Evolutionary conservation across 2,888 invertebrate genomes (phyloP).

Genomic region (Polietes domitor): DNA sequence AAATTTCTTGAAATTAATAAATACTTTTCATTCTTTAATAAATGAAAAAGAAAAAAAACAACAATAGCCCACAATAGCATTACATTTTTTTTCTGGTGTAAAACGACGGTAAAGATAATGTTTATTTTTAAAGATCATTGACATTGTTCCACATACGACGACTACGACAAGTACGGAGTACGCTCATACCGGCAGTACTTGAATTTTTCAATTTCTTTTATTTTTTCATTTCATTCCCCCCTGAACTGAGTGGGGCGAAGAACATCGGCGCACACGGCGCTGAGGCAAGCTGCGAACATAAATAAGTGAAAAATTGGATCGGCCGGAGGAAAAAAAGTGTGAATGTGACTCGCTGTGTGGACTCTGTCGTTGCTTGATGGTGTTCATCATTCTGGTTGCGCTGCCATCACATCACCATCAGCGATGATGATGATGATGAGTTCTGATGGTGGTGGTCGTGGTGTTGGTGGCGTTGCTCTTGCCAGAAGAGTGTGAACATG

Average conservation of each 20-base stretch:
- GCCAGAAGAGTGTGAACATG: slow-evolving; percentile 5
- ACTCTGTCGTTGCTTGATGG: background rate
- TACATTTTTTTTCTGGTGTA: slow-evolving; percentile 11
- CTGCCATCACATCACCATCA: background rate
- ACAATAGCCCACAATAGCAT: background rate
- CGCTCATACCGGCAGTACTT: background rate
- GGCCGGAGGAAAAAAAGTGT: background rate
- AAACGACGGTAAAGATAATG: slow-evolving; percentile 22
- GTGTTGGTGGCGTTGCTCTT: background rate
- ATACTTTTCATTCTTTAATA: slow-evolving; percentile 19
- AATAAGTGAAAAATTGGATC: background rate
- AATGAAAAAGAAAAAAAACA: background rate
- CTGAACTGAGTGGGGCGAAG: background rate
- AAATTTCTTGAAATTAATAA: background rate
- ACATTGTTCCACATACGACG: slow-evolving; percentile 59
- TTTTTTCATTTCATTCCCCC: background rate
- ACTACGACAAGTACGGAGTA: too few relatives aligned
- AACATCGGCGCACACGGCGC: background rate
- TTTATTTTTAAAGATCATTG: slow-evolving; percentile 63
- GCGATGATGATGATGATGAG: background rate
- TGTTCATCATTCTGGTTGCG: background rate
- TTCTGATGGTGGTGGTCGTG: too few relatives aligned
- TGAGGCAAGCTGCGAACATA: background rate
- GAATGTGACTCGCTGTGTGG: background rate
- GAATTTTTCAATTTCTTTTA: background rate